These are phyloP conservation scores for Pteromalus puparum DNA, from an alignment of 1,140 invertebrate genomes.

Conservation along the genomic window DNA sequence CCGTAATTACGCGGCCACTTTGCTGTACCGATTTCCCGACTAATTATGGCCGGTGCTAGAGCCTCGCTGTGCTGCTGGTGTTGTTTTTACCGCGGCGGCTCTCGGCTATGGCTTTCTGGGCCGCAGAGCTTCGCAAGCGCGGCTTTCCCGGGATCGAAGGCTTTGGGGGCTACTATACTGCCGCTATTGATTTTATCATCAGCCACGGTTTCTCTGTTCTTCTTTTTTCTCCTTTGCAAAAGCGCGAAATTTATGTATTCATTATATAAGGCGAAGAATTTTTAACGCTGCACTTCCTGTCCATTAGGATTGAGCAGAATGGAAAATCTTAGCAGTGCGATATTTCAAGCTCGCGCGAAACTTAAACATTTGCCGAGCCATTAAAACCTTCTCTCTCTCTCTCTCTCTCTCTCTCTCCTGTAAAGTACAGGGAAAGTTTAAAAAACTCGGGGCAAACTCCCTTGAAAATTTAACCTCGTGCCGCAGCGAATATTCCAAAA, in stretches of 20 bases:
- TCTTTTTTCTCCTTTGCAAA: too few relatives aligned
- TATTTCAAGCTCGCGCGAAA: too few relatives aligned
- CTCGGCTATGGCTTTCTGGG: neutral
- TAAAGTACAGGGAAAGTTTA: neutral
- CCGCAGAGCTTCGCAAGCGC: neutral
- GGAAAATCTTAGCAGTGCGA: too few relatives aligned
- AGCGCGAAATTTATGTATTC: too few relatives aligned
- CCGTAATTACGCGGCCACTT: constrained; percentile 5
- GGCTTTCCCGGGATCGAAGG: neutral
- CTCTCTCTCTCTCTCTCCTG: too few relatives aligned
- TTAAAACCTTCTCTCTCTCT: too few relatives aligned
- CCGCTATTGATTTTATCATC: constrained; percentile 36
- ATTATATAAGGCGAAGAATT: too few relatives aligned
- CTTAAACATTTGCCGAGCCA: too few relatives aligned
- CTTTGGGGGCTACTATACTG: neutral
- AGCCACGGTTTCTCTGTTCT: neutral
- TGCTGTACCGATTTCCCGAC: constrained; percentile 2
- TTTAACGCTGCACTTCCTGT: too few relatives aligned
- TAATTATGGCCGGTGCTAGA: constrained; percentile 16
- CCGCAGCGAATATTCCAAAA: too few relatives aligned
- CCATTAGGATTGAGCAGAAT: too few relatives aligned
- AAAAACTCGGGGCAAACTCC: neutral
- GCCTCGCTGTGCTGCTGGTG: neutral
- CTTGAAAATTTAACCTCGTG: neutral
- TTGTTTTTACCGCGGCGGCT: constrained; percentile 10